A percentile compares a stretch with the other conserved stretches of the same genome.
These are phyloP conservation scores for Catamblyrhynchus diadema DNA, from an alignment of 2,797 vertebrate genomes.

Conservation along the genomic window DNA sequence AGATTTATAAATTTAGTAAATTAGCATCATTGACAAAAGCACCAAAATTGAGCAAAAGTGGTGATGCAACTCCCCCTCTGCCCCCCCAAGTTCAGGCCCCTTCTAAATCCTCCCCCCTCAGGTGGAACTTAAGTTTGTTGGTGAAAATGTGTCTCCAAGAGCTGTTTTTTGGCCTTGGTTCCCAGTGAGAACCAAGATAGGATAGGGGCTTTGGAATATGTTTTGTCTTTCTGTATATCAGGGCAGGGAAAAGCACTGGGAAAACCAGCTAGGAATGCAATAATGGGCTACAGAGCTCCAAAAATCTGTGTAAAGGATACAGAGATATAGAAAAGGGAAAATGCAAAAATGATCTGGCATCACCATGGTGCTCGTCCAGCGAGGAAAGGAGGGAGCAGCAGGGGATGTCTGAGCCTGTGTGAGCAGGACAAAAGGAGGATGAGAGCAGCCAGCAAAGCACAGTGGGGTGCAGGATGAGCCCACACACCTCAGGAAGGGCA, in stretches of 20 bases:
- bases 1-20: neutral
- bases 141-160: neutral
- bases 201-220: neutral
- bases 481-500: neutral
- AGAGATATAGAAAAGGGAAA: neutral
- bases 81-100: neutral
- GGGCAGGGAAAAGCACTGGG: neutral
- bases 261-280: neutral
- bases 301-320: neutral
- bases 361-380: neutral
- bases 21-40: neutral
- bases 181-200: neutral
- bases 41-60: neutral
- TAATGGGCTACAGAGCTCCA: neutral
- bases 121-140: neutral
- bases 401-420: neutral
- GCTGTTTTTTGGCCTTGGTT: neutral
- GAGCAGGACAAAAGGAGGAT: neutral
- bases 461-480: neutral
- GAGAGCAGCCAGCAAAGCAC: neutral
- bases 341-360: accelerated
- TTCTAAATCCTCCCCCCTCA: neutral
- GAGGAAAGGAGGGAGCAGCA: neutral
- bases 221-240: neutral
- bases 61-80: neutral